phyloP scores from a whole-genome alignment of 2,888 invertebrate genomes.

The Bellardia bayeri region DNA sequence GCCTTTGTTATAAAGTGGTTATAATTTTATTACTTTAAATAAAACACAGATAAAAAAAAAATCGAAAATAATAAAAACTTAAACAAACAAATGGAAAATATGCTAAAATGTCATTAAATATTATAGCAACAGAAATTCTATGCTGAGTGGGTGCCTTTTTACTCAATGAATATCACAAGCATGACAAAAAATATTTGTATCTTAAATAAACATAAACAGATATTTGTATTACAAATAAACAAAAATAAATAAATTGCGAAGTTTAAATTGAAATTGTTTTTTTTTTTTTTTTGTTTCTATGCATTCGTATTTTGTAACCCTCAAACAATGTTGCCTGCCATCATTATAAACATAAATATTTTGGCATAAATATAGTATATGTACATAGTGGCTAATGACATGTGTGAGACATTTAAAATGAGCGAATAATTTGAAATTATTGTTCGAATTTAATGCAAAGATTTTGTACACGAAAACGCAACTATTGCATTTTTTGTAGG shows the following conservation, averaged over 20 bases:
- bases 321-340: background rate
- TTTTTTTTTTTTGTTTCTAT: background rate
- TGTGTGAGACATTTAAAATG: background rate
- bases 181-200: background rate
- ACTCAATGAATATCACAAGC: background rate
- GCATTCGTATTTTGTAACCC: background rate
- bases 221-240: slow-evolving; percentile 1
- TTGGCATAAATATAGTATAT: background rate
- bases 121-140: slow-evolving; percentile 10
- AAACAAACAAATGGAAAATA: slow-evolving; percentile 21
- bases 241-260: background rate
- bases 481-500: too few species aligned
- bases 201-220: background rate
- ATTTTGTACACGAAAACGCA: too few species aligned
- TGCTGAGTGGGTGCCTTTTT: slow-evolving; percentile 39
- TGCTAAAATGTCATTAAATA: slow-evolving; percentile 42
- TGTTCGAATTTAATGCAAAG: background rate
- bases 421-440: background rate
- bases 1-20: slow-evolving; percentile 30
- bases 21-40: slow-evolving; percentile 38
- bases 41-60: background rate
- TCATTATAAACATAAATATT: slow-evolving; percentile 22
- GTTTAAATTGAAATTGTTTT: background rate
- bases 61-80: background rate
- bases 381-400: background rate